Conservation (phyloP, 2,113 vertebrate species). For the Pionites leucogaster region DNA sequence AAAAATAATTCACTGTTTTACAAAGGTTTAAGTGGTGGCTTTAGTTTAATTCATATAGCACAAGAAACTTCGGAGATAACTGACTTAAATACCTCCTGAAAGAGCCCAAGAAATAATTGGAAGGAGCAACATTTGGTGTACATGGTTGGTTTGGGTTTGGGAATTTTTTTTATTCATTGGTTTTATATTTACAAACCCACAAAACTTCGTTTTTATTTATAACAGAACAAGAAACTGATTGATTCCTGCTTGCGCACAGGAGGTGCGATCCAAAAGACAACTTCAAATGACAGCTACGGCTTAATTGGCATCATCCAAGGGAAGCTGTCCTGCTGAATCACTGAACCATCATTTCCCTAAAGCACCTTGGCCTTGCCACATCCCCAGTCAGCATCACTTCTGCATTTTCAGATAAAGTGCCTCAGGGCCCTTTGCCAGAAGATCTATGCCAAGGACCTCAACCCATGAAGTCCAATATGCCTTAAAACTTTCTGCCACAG, state of each 20-base stretch:
- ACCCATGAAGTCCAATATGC: not conserved
- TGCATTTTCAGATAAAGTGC: conserved; percentile 29
- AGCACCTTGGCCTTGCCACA: conserved; percentile 22
- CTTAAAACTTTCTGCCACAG: conserved; percentile 28
- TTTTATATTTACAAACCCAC: not conserved
- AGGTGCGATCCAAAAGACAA: conserved; percentile 1
- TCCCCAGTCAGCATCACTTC: conserved; percentile 23
- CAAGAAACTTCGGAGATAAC: not conserved
- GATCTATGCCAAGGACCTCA: not conserved
- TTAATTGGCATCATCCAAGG: conserved; percentile 56
- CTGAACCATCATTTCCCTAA: conserved; percentile 38
- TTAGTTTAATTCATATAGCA: not conserved
- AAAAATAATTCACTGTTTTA: not conserved
- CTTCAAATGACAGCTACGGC: conserved; percentile 59
- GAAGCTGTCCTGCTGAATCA: conserved; percentile 35
- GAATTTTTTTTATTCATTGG: not conserved
- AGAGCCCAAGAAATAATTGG: not conserved
- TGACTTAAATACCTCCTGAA: not conserved
- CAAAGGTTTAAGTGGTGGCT: not conserved
- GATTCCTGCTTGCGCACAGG: conserved; percentile 19
- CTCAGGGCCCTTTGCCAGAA: conserved; percentile 13
- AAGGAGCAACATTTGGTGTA: not conserved
- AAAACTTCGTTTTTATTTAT: conserved; percentile 23
- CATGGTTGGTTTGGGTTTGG: not conserved
- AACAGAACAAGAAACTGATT: conserved; percentile 8